Percentiles rank a stretch among this genome's conserved stretches.
These are phyloP conservation scores for Chalcosyrphus nemorum DNA, from an alignment of 2,888 invertebrate genomes.

Conservation along the genomic window DNA sequence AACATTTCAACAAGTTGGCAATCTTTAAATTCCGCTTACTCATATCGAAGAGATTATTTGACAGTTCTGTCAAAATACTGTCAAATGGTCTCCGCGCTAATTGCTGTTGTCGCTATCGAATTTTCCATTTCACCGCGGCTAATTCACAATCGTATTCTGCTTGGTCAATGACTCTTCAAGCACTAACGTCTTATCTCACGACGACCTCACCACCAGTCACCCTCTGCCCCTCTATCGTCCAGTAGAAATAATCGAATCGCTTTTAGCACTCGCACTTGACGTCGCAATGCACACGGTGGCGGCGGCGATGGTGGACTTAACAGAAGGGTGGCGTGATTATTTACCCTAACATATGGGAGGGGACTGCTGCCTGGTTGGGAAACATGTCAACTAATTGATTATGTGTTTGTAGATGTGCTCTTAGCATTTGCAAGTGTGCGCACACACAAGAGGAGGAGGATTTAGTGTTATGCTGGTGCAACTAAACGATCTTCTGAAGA, in stretches of 20 bases:
- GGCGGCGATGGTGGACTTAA: too few species aligned
- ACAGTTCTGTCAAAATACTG: not conserved
- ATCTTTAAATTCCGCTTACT: not conserved
- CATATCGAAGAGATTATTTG: not conserved
- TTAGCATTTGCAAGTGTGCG: slow-evolving; percentile 2
- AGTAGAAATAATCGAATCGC: not conserved
- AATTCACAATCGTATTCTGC: slow-evolving; percentile 26
- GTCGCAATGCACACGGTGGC: slow-evolving; percentile 8
- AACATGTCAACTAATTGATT: slow-evolving; percentile 49
- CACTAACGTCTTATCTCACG: slow-evolving; percentile 46
- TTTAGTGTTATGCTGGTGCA: not conserved
- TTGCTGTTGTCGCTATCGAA: not conserved
- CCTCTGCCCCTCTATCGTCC: not conserved
- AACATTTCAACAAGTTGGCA: not conserved
- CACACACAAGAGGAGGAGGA: not conserved
- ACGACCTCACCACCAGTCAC: not conserved
- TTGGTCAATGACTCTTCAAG: slow-evolving; percentile 61
- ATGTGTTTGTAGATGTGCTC: slow-evolving; percentile 31
- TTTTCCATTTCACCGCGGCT: slow-evolving; percentile 29
- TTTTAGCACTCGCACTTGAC: slow-evolving; percentile 1
- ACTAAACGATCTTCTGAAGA: slow-evolving; percentile 46
- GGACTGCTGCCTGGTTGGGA: too few species aligned
- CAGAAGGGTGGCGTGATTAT: slow-evolving; percentile 47
- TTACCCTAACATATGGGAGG: slow-evolving; percentile 7
- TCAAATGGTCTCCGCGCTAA: not conserved